Base-by-base conservation (phyloP, 2,888 invertebrate genomes). In the Leucoma salicis region DNA sequence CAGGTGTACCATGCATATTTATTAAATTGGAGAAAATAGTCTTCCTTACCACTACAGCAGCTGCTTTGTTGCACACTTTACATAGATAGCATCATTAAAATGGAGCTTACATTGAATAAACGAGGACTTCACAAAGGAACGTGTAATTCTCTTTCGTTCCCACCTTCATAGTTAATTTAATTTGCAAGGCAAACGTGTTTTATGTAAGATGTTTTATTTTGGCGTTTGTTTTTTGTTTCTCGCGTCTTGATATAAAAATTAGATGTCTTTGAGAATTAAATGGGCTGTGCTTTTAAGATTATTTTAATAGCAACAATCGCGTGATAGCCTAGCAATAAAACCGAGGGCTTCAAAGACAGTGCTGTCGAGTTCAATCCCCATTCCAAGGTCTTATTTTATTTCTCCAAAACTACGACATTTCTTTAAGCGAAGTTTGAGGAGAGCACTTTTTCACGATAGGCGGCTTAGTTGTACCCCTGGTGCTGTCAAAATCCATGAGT, bases 101-200 rank as follows among this genome's bases (percentile, higher is more conserved):
- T 35, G 43, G 31, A 28, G 46, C 52, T 59, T 45, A 56, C 34
- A 44, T 41, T 52, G 44, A 58, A 49, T 59, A 49, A 46, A 49
- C 40, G 47, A 36, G 46, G 39, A 44, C 57, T 45, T 38, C 21
- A 44, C 56, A 35, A 55, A 55, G 56, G 45, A 49, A 52, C 42
- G 25, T 39, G 46, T 48, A 50, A 55, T 59, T 55, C 49, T 38
- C 49, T 48, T 53, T 35, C 42, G 36, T 43, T 49, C 42, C 42
- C 45, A 51, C 51, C 45, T 59, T 46, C 48, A 49, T 49, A 40
- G 46, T 57, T 61, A 67, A 67, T 68, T 63, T 49, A 52, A 57
- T 59, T 52, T 42, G 40, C 46, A 54, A 39, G 29, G 31, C 28
- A 36, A 36, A 39, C 31, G 25, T 39, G 43, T 32, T 44, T 39